phyloP scores from a whole-genome alignment of 1,140 invertebrate species.

The Euura saliciscinereae region DNA sequence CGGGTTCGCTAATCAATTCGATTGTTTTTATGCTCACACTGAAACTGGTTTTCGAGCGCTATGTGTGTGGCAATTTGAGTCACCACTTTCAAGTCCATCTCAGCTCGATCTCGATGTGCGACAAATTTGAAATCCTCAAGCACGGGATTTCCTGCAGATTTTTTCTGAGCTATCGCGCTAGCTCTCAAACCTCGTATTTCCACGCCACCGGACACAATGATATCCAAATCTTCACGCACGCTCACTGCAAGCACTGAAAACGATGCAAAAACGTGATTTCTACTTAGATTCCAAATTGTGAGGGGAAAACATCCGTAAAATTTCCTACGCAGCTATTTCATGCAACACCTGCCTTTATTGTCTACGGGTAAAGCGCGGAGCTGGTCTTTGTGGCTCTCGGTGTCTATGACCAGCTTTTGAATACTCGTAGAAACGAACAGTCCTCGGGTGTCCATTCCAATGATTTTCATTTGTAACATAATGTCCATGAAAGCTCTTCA shows the following conservation, averaged over 20 bases:
- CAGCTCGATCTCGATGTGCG: conserved; percentile 62
- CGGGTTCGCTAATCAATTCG: conserved; percentile 63
- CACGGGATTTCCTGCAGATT: conserved; percentile 68
- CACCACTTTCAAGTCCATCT: conserved; percentile 46
- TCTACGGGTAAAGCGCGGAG: not conserved
- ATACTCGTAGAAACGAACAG: conserved; percentile 83
- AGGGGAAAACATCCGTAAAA: too few species aligned
- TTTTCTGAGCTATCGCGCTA: conserved; percentile 74
- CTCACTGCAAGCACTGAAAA: not conserved
- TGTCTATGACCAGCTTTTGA: conserved; percentile 75
- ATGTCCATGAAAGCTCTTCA: conserved; percentile 90
- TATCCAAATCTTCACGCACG: conserved; percentile 34
- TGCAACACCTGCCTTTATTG: conserved; percentile 25
- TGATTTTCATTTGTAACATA: conserved; percentile 83
- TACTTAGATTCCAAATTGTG: too few species aligned
- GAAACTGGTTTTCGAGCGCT: conserved; percentile 74
- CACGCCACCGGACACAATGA: conserved; percentile 69
- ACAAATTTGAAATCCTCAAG: conserved; percentile 76
- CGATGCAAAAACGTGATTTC: too few species aligned
- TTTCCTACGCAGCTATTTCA: too few species aligned
- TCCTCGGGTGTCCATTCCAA: conserved; percentile 71
- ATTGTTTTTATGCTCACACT: conserved; percentile 72
- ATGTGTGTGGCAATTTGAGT: conserved; percentile 68
- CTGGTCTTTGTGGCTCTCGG: conserved; percentile 62
- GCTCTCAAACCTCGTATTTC: conserved; percentile 80